A percentile compares a stretch with the other conserved stretches of the same genome.
Conservation (phyloP, 2,113 vertebrate species). For the Datnioides undecimradiatus region DNA sequence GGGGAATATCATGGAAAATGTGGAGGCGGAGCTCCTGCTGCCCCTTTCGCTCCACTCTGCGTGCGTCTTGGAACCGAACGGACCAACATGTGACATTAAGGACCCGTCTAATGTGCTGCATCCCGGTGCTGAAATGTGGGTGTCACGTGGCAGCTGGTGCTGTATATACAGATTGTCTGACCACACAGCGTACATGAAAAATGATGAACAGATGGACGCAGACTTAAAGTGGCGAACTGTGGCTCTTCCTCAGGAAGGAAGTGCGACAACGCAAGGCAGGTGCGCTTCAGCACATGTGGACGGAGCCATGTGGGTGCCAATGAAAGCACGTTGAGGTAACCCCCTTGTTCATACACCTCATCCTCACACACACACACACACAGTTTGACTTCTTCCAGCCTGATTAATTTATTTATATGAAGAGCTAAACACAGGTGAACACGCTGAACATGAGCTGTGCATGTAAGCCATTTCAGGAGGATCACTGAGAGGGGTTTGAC, state of each 20-base stretch:
- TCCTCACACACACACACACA: not conserved
- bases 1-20: not conserved
- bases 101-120: constrained; percentile 13
- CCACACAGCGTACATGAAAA: constrained; percentile 47
- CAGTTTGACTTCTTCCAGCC: constrained; percentile 1
- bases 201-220: constrained; percentile 53
- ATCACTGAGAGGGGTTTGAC: not conserved
- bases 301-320: not conserved
- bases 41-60: not conserved
- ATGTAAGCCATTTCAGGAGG: not conserved
- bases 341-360: not conserved
- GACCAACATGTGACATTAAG: constrained; percentile 19
- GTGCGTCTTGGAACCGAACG: not conserved
- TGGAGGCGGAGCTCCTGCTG: not conserved
- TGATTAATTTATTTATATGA: constrained; percentile 51
- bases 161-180: constrained; percentile 40
- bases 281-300: not conserved
- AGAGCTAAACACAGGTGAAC: constrained; percentile 2
- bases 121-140: constrained; percentile 24
- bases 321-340: not conserved
- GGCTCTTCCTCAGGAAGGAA: constrained; percentile 25
- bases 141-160: constrained; percentile 59
- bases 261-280: constrained; percentile 42
- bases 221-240: not conserved
- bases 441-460: too few relatives aligned